Evolutionary conservation across 1,140 invertebrate species (phyloP).

Genomic region (Oryctes rhinoceros): DNA sequence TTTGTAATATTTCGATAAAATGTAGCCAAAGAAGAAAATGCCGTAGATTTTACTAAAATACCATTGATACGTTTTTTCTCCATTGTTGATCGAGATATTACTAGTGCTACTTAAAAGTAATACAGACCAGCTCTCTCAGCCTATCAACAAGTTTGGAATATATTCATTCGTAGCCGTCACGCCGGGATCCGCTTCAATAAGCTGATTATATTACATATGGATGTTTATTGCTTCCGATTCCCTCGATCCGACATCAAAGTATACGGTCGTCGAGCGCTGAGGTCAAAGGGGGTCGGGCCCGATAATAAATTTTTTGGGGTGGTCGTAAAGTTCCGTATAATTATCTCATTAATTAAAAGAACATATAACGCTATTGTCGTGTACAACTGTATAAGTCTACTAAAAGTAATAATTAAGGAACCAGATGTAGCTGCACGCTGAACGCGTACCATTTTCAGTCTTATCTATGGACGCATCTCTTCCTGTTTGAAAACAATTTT

Average conservation of each 20-base stretch:
- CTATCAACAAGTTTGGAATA: background rate
- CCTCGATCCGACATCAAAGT: constrained; percentile 1
- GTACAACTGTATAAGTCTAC: background rate
- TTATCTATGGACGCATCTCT: background rate
- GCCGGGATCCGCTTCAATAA: background rate
- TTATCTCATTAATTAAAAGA: constrained; percentile 16
- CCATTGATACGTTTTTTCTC: no score
- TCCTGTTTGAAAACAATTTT: constrained; percentile 11
- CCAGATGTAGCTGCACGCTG: background rate
- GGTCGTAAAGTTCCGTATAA: constrained; percentile 14
- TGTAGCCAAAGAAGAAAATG: no score
- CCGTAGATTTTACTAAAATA: no score
- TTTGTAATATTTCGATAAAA: no score
- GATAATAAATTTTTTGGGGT: constrained; percentile 15
- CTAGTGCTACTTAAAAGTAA: no score
- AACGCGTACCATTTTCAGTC: background rate
- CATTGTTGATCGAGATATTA: no score
- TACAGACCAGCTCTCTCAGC: background rate
- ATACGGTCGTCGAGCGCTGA: background rate
- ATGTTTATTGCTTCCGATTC: constrained; percentile 10
- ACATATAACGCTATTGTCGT: background rate
- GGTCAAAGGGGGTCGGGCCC: background rate
- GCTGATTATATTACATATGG: constrained; percentile 14
- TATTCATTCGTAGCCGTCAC: background rate
- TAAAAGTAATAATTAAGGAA: constrained; percentile 10